Percentiles rank a stretch among this genome's conserved stretches.
phyloP scores from a whole-genome alignment of 2,797 vertebrate genomes.

The Rhincodon typus region DNA sequence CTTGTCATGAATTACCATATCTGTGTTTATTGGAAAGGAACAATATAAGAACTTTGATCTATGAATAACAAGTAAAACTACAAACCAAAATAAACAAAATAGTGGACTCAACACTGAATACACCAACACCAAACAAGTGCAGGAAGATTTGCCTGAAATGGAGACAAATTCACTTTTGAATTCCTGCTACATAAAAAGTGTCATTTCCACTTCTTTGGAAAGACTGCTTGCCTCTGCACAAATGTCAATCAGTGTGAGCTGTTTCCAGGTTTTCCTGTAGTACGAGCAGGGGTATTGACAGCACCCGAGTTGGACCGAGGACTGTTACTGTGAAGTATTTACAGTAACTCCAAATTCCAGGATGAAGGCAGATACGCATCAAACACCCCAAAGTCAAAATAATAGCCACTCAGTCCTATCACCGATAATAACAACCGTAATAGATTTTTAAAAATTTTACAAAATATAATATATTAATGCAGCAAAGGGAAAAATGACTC shows the following conservation, averaged over 20 bases:
- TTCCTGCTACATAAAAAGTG: background rate
- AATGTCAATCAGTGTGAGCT: background rate
- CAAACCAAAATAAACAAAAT: background rate
- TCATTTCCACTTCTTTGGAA: constrained; percentile 18
- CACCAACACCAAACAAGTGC: background rate
- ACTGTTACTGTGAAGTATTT: background rate
- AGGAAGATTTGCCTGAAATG: background rate
- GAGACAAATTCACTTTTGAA: constrained; percentile 2
- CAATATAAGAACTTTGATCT: background rate
- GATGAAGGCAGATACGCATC: background rate
- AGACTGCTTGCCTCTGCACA: constrained; percentile 29
- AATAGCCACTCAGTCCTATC: background rate
- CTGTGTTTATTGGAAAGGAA: background rate
- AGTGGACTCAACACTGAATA: background rate
- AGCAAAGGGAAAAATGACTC: background rate
- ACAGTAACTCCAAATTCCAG: too few species aligned
- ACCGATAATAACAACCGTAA: background rate
- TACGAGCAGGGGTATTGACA: constrained; percentile 12
- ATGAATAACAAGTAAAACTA: background rate
- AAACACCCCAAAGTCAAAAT: background rate
- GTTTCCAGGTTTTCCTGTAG: constrained; percentile 13
- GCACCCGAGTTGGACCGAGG: background rate
- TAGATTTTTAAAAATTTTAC: background rate
- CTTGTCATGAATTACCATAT: background rate
- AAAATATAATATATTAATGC: background rate